Percentiles rank a stretch among this genome's conserved stretches.
Evolutionary conservation across 2,888 invertebrate genomes (phyloP).

Genomic region (Chamaedrilus cognettii): DNA sequence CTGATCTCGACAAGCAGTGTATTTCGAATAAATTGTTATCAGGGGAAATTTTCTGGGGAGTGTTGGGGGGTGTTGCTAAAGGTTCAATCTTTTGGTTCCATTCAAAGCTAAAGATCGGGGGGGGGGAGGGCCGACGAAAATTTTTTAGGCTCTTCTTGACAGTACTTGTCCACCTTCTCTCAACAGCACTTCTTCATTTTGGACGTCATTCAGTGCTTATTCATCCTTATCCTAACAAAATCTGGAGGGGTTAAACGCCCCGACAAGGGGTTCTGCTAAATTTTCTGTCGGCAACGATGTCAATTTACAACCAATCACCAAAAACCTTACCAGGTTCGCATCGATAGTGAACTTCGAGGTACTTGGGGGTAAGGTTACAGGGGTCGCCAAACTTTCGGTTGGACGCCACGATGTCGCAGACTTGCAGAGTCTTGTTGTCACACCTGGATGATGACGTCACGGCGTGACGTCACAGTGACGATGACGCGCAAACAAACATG

Average conservation of each 20-base stretch:
- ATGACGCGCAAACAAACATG: too few relatives aligned
- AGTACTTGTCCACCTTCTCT: too few relatives aligned
- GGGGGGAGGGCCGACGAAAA: too few relatives aligned
- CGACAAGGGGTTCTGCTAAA: background rate
- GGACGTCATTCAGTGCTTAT: too few relatives aligned
- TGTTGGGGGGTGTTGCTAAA: too few relatives aligned
- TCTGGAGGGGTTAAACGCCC: background rate
- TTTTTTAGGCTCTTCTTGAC: too few relatives aligned
- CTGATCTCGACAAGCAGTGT: too few relatives aligned
- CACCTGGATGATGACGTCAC: slow-evolving; percentile 22
- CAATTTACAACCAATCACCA: background rate
- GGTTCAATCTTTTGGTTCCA: too few relatives aligned
- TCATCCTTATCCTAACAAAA: background rate
- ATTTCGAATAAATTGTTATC: too few relatives aligned
- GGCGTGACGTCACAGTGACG: background rate
- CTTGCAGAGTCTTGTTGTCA: background rate
- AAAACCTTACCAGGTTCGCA: slow-evolving; percentile 38
- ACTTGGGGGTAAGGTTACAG: slow-evolving; percentile 49
- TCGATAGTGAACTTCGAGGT: slow-evolving; percentile 49
- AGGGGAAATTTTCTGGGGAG: too few relatives aligned
- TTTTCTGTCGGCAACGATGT: background rate
- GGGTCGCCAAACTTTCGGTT: slow-evolving; percentile 61
- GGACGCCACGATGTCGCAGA: slow-evolving; percentile 22
- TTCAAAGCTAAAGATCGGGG: too few relatives aligned
- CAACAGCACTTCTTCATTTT: too few relatives aligned